Conservation (phyloP, 2,797 vertebrate species). For the Parambassis ranga region DNA sequence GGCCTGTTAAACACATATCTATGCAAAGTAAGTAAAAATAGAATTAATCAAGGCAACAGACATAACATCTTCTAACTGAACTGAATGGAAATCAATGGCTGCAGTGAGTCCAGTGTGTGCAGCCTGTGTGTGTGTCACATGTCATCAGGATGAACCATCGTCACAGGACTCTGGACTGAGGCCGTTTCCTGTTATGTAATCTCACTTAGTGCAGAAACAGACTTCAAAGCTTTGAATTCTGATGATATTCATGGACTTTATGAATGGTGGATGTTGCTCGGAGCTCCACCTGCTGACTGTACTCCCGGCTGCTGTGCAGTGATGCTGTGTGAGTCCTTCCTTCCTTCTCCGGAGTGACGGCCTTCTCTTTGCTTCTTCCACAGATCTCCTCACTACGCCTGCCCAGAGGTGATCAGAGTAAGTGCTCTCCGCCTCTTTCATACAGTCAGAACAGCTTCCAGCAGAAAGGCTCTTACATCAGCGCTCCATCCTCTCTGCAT, state of each 20-base stretch:
- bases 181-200: constrained; percentile 9
- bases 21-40: too few relatives aligned
- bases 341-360: constrained; percentile 9
- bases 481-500: constrained; percentile 2
- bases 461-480: constrained; percentile 37
- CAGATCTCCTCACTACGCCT: constrained; percentile 85
- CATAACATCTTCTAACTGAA: too few relatives aligned
- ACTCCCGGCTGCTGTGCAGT: background rate
- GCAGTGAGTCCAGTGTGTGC: too few relatives aligned
- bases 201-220: background rate
- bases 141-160: constrained; percentile 4
- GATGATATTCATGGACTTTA: too few relatives aligned
- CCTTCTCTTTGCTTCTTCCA: constrained; percentile 33
- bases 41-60: too few relatives aligned
- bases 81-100: too few relatives aligned
- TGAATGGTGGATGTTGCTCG: background rate
- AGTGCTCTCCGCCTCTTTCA: constrained; percentile 55
- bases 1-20: too few relatives aligned
- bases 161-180: background rate
- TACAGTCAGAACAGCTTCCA: constrained; percentile 9
- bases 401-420: constrained; percentile 86
- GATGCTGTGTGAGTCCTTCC: background rate
- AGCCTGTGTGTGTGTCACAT: too few relatives aligned
- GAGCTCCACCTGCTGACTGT: background rate
- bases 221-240: too few relatives aligned